Percentiles rank a stretch among this genome's conserved stretches.
phyloP scores from a whole-genome alignment of 2,113 vertebrate genomes.

The Tetrao urogallus region DNA sequence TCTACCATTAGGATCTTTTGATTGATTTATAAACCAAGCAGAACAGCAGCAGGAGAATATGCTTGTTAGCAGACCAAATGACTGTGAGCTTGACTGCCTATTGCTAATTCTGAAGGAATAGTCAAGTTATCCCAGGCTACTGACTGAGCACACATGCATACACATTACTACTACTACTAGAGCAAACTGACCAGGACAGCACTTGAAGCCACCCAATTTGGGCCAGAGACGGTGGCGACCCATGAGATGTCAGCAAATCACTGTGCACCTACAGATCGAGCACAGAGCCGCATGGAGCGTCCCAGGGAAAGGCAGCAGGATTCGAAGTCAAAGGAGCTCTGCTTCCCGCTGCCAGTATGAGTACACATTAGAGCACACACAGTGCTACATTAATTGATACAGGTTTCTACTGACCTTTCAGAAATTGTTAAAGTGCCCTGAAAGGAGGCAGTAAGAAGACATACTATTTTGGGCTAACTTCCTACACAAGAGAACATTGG shows the following conservation, averaged over 20 bases:
- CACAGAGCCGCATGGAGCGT: not conserved
- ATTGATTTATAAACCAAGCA: not conserved
- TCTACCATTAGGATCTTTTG: not conserved
- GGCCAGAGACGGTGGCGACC: not conserved
- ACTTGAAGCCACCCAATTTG: not conserved
- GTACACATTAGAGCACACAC: not conserved
- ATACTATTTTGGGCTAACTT: conserved; percentile 32
- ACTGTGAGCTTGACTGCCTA: not conserved
- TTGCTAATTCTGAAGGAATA: not conserved
- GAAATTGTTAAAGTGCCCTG: not conserved
- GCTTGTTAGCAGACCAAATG: not conserved
- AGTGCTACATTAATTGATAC: not conserved
- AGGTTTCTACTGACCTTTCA: conserved; percentile 21
- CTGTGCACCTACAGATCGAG: not conserved
- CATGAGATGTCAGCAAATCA: not conserved
- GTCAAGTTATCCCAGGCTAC: not conserved
- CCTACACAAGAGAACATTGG: conserved; percentile 35
- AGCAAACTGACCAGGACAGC: not conserved
- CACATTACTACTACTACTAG: not conserved
- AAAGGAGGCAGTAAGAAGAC: conserved; percentile 3
- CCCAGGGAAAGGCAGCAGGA: not conserved
- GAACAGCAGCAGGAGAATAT: not conserved
- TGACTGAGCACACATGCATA: not conserved
- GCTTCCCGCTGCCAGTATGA: not conserved
- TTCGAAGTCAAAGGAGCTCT: not conserved